phyloP scores from a whole-genome alignment of 2,113 vertebrate species.

The Mesocricetus auratus region DNA sequence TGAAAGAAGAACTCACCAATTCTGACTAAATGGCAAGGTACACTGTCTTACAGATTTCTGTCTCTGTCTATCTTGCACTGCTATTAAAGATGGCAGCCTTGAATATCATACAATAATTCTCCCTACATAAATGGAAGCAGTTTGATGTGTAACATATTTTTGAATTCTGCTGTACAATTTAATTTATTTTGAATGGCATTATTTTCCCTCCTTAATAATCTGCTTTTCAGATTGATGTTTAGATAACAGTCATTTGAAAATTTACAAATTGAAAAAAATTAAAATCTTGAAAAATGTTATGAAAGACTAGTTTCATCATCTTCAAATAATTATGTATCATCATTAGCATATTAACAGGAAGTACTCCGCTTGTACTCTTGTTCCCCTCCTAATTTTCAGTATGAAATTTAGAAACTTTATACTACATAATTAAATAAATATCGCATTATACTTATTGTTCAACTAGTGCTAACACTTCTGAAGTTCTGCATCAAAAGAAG shows the following conservation, averaged over 20 bases:
- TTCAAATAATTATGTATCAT: not conserved
- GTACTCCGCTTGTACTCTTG: not conserved
- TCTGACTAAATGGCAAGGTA: not conserved
- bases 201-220: not conserved
- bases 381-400: not conserved
- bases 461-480: not conserved
- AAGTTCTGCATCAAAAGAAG: not conserved
- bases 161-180: not conserved
- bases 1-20: not conserved
- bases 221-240: not conserved
- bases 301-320: not conserved
- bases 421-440: not conserved
- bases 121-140: not conserved
- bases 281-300: not conserved
- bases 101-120: not conserved
- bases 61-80: too few species aligned
- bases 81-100: not conserved
- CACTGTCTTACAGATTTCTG: not conserved
- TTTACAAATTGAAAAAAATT: not conserved
- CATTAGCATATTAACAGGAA: not conserved
- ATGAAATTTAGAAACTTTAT: constrained; percentile 4
- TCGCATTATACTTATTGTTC: not conserved
- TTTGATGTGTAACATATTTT: not conserved
- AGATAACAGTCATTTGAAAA: not conserved
- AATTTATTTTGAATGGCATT: not conserved